Evolutionary conservation across 2,888 invertebrate genomes (phyloP), one percentile per base, ranked within the genome.

Genomic region (Patella depressa): DNA sequence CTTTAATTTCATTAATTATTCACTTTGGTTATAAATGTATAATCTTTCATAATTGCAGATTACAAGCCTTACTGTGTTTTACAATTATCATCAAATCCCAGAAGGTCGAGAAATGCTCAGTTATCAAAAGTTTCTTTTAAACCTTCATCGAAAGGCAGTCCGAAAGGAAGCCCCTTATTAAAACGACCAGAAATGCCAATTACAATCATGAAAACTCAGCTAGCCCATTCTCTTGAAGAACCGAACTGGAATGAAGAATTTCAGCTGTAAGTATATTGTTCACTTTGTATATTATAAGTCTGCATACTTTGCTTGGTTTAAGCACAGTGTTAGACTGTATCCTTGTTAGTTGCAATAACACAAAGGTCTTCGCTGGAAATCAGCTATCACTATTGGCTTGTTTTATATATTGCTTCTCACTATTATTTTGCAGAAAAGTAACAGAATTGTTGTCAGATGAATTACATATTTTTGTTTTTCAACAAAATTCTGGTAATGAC

Each of bases 221-320:
- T 85, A 4, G 81, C 84, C 9, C 85, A 84, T 73, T 80, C 83
- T n/a, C 83, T 83, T 0, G 78, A 82, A 2, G 79, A 85, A 17
- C 88, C 88, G 1, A 85, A 86, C 72, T 89, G 89, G 89, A 87
- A 89, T 78, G 89, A 89, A 76, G 84, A 87, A 73, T 88, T 89
- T 80, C 79, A 81, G 54, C 65, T 89, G 89, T 89, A 83, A 85
- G 88, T 83, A 15, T 9, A 45, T 45, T 45, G 45, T 45, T 45
- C 1, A 9, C 45, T 45, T 45, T 45, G 1, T 45, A 7, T 45
- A 45, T 45, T 34, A 5, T 34, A 34, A 34, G 34, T 34, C 5
- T 4, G 4, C 4, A 34, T 34, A 5, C 34, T 34, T 5, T 34
- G 9, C 0, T 7, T 45, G 1, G 45, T 7, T 45, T 45, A 45